Conservation (phyloP, 2,113 vertebrate species). For the Mustela lutreola region DNA sequence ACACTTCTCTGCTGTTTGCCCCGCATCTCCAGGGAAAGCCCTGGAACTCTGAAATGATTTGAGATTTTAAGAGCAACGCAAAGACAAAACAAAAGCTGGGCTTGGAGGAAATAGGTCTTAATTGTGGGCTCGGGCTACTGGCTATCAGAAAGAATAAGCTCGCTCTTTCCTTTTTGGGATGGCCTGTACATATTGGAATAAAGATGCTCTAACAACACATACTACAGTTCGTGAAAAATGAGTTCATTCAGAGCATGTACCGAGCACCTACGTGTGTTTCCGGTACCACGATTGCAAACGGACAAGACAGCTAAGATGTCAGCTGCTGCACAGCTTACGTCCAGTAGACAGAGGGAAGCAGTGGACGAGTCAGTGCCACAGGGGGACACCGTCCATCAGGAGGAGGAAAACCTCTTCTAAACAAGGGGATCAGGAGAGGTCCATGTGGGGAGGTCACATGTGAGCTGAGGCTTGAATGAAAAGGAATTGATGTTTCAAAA, state of each 20-base stretch:
- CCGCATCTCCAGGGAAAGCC: neutral
- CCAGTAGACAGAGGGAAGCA: neutral
- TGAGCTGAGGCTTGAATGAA: neutral
- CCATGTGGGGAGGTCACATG: neutral
- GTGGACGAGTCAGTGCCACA: fast-evolving
- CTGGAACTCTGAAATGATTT: neutral
- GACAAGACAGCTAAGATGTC: neutral
- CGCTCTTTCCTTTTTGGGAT: neutral
- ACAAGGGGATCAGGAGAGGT: neutral
- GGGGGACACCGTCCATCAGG: too few relatives aligned
- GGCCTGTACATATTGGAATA: neutral
- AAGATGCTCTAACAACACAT: neutral
- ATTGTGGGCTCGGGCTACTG: neutral
- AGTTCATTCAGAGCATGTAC: neutral
- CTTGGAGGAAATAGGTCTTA: neutral
- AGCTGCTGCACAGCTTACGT: neutral
- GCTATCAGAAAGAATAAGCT: neutral
- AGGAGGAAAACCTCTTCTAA: neutral
- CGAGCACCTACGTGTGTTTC: neutral
- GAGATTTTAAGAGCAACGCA: neutral
- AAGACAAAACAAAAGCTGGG: neutral
- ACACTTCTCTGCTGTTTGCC: neutral
- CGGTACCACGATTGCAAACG: neutral
- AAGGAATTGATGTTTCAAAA: neutral
- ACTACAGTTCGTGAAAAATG: neutral